These are phyloP conservation scores for Pelagia noctiluca DNA, from an alignment of 30 jellyfish, hydroid and myxozoan species.

Conservation along the genomic window DNA sequence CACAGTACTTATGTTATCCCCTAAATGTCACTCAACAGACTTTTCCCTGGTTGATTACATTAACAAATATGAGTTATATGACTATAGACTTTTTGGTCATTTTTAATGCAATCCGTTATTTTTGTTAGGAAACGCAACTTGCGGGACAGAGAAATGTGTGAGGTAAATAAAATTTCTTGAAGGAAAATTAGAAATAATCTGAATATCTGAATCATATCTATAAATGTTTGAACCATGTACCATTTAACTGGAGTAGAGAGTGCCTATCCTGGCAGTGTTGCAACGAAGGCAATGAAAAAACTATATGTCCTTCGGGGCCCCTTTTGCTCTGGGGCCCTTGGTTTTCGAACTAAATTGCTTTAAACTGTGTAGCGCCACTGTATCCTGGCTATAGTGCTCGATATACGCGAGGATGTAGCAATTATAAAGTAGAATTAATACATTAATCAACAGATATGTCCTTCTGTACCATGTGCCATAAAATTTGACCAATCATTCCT, in stretches of 20 bases:
- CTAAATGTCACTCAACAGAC: not conserved
- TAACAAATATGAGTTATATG: not conserved
- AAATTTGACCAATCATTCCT: not conserved
- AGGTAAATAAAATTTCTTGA: conserved; percentile 20
- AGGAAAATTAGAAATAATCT: not conserved
- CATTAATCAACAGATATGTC: not conserved
- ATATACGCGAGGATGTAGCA: no score
- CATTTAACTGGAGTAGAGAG: not conserved
- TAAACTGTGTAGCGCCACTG: not conserved
- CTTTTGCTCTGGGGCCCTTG: no score
- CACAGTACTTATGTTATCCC: no score
- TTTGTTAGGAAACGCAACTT: conserved; percentile 63
- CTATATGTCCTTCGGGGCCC: no score
- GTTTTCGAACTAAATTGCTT: no score
- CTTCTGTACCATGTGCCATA: not conserved
- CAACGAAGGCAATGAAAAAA: no score
- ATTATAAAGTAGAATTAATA: no score
- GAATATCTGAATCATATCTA: not conserved
- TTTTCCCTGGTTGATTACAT: not conserved
- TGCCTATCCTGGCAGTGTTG: no score
- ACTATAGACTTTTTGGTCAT: not conserved
- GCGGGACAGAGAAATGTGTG: conserved; percentile 50
- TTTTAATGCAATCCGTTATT: not conserved
- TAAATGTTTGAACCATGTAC: not conserved
- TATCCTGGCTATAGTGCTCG: no score